phyloP scores from a whole-genome alignment of 1,140 invertebrate species.

The Sitodiplosis mosellana region DNA sequence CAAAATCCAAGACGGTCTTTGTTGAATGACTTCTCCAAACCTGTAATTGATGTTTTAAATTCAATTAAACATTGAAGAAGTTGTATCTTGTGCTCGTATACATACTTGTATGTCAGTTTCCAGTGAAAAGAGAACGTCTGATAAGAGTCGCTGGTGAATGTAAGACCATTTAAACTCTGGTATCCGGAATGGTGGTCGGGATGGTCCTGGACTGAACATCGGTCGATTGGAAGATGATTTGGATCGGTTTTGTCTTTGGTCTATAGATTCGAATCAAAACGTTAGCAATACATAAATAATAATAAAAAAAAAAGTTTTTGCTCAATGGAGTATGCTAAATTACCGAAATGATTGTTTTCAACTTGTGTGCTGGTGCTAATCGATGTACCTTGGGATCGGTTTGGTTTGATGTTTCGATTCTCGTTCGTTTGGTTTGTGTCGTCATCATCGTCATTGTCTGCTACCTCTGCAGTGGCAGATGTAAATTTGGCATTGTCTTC shows the following conservation, averaged over 20 bases:
- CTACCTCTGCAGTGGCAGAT: background rate
- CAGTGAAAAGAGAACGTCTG: conserved; percentile 90
- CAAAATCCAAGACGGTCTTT: conserved; percentile 93
- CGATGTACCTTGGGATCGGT: conserved; percentile 44
- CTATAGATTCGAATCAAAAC: background rate
- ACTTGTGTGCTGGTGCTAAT: conserved; percentile 56
- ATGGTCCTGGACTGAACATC: conserved; percentile 89
- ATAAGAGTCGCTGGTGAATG: conserved; percentile 90
- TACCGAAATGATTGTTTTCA: conserved; percentile 55
- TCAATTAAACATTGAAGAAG: conserved; percentile 2
- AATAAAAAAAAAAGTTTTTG: background rate
- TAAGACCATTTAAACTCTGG: conserved; percentile 99
- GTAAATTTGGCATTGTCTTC: background rate
- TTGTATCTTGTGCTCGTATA: conserved; percentile 5
- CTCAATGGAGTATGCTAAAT: background rate
- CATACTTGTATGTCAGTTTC: conserved; percentile 93
- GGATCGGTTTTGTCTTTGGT: background rate
- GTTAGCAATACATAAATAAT: background rate
- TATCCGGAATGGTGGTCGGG: conserved; percentile 91
- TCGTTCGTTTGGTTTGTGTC: conserved; percentile 10
- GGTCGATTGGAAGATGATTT: conserved; percentile 45
- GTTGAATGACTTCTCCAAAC: conserved; percentile 76
- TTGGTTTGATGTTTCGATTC: conserved; percentile 31
- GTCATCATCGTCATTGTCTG: background rate
- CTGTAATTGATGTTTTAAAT: conserved; percentile 11